phyloP scores from a whole-genome alignment of 2,113 vertebrate species.

The Podarcis cretensis region DNA sequence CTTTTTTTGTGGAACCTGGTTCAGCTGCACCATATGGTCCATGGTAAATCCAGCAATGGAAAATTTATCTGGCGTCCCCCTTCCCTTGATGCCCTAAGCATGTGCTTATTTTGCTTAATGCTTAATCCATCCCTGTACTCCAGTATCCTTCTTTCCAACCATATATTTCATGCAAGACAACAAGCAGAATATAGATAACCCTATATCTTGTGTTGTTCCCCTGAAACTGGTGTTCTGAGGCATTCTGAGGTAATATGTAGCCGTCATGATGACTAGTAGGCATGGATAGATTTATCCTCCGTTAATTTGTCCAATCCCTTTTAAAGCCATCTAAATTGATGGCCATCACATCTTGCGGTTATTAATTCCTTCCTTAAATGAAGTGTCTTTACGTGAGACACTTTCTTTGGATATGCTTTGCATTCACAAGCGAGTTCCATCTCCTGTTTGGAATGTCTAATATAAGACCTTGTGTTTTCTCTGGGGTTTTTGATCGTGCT shows the following conservation, averaged over 20 bases:
- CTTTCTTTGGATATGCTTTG: not conserved
- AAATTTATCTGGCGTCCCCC: no score
- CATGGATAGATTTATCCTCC: no score
- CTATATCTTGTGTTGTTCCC: not conserved
- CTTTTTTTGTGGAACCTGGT: no score
- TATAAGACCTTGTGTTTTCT: not conserved
- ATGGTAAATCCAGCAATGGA: no score
- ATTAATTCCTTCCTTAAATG: not conserved
- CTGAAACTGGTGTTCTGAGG: not conserved
- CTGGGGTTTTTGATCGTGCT: not conserved
- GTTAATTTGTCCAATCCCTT: no score
- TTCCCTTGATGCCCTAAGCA: no score
- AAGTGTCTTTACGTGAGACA: not conserved
- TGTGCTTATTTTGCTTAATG: no score
- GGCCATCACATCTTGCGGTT: no score
- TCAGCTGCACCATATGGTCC: no score
- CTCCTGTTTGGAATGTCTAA: not conserved
- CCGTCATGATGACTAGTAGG: not conserved
- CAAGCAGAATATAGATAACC: not conserved
- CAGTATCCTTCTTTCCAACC: not conserved
- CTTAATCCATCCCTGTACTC: no score
- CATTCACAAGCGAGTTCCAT: not conserved
- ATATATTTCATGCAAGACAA: not conserved
- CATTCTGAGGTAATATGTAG: not conserved
- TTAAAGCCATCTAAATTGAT: no score